phyloP scores from a whole-genome alignment of 2,797 vertebrate species.

The Gymnothorax reevesii region DNA sequence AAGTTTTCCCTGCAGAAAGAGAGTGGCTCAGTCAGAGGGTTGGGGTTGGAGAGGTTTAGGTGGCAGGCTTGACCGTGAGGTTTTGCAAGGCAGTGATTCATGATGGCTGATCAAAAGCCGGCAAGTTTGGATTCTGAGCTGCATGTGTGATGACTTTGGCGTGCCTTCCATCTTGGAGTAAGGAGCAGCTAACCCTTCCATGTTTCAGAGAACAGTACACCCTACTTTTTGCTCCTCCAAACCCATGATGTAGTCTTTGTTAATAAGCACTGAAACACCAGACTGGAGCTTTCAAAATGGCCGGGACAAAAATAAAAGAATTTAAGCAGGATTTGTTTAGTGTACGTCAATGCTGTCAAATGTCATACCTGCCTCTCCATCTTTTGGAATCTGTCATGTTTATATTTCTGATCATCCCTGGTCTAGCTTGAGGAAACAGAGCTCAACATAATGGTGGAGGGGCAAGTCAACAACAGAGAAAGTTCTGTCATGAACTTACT shows the following conservation, averaged over 20 bases:
- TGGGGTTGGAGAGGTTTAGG: no score
- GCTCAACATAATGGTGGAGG: slow-evolving; percentile 26
- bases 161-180: no score
- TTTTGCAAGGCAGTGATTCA: no score
- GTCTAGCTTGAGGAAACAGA: slow-evolving; percentile 41
- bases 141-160: no score
- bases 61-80: no score
- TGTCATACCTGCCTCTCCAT: neutral
- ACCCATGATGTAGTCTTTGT: neutral
- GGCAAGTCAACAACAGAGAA: neutral
- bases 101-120: no score
- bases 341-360: neutral
- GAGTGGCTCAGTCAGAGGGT: no score
- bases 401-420: neutral
- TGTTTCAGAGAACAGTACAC: no score
- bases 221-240: neutral
- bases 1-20: no score
- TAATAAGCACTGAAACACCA: neutral
- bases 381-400: neutral
- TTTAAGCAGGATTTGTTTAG: neutral
- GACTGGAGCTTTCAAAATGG: neutral
- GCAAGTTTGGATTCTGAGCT: no score
- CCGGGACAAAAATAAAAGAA: neutral
- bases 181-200: no score
- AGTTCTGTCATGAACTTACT: neutral